Evolutionary conservation across 2,113 vertebrate genomes (phyloP), one percentile per base, ranked within the genome.

Genomic region (Silurus glanis): DNA sequence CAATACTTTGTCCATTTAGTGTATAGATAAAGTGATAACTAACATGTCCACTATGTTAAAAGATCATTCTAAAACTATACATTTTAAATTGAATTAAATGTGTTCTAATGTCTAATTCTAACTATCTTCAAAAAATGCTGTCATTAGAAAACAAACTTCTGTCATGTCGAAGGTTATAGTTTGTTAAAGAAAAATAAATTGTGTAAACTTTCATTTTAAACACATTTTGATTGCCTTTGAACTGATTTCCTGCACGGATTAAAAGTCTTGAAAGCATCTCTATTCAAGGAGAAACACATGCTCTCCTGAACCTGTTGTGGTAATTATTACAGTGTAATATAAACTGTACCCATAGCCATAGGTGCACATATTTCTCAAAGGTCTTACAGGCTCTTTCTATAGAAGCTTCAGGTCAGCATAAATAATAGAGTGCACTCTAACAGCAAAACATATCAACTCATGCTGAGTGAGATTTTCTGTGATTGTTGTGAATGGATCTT

Each of bases 331-430:
- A 10, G 13, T 56, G 58, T 23, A 12, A 72, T 21, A 49, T 86
- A 16, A 61, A 45, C 21, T 59, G 51, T 25, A 45, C 9, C 9
- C 28, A 19, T 51, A 23, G 64, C 14, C 23, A 55, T 25, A 72
- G 62, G 13, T 72, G 12, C 37, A 21, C 28, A 61, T 13, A n/a
- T 82, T 37, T 59, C 37, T 81, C 53, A 56, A 75, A 82, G n/a
- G 69, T 59, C 28, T n/a, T 85, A 69, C 51, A 16, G 25, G 49
- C 23, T 66, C 76, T 80, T n/a, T 62, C 45, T 56, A 61, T 64
- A 59, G 76, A 37, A 51, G 59, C 53, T 55, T 23, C 37, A 81
- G 86, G 82, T 62, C 55, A 47, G 28, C 79, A 82, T 82, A 56
- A 86, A 82, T 74, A 86, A 82, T 75, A 75, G n/a, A 82, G 56